Evolutionary conservation across 2,113 vertebrate genomes (phyloP).

Genomic region (Mellivora capensis): DNA sequence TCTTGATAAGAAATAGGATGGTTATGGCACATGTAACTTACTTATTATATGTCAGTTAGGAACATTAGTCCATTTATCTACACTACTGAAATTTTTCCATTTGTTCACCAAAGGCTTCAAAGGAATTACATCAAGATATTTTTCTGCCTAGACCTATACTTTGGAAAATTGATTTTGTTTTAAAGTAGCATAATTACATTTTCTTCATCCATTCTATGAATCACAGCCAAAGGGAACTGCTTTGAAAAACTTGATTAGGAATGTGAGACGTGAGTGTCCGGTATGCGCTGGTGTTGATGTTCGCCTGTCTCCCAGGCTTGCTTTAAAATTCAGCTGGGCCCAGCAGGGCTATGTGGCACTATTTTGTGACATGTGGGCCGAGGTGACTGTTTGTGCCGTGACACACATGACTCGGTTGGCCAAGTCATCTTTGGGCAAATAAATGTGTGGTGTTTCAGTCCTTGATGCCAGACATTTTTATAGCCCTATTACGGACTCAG

Average conservation of each 20-base stretch:
- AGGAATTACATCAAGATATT: constrained; percentile 40
- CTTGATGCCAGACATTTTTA: constrained; percentile 45
- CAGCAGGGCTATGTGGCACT: constrained; percentile 61
- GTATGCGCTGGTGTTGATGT: constrained; percentile 72
- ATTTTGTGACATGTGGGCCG: constrained; percentile 67
- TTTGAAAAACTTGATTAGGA: constrained; percentile 82
- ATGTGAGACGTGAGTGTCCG: constrained; percentile 71
- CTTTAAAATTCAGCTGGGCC: constrained; percentile 74
- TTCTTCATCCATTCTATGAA: constrained; percentile 75
- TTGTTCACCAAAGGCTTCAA: constrained; percentile 47
- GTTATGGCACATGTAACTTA: background rate
- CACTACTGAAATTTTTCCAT: constrained; percentile 28
- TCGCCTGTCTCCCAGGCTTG: constrained; percentile 66
- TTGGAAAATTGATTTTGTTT: constrained; percentile 68
- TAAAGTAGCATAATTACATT: constrained; percentile 73
- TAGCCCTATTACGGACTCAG: background rate
- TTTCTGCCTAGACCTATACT: constrained; percentile 43
- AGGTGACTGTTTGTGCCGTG: constrained; percentile 43
- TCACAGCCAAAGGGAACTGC: constrained; percentile 74
- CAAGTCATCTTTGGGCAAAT: constrained; percentile 64
- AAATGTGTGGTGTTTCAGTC: constrained; percentile 55
- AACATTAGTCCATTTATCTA: constrained; percentile 50
- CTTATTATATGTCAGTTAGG: background rate
- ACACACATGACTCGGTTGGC: constrained; percentile 44
- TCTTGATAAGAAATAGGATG: background rate